These are phyloP conservation scores for Bettongia penicillata DNA, from an alignment of 2,113 vertebrate genomes.

Conservation along the genomic window DNA sequence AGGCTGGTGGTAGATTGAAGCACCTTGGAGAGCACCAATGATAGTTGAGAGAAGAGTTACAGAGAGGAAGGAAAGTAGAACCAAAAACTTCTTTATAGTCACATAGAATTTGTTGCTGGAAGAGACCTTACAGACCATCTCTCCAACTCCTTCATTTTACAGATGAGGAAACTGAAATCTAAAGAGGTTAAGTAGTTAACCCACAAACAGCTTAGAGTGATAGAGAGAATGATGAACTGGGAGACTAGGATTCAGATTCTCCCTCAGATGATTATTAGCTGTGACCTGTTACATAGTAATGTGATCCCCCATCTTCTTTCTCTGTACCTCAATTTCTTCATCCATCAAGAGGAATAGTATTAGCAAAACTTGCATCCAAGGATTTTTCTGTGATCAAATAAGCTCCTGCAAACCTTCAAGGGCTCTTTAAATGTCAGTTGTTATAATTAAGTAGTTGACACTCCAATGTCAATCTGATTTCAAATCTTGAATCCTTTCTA, in stretches of 20 bases:
- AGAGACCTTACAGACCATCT: not conserved
- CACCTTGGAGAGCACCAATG: not conserved
- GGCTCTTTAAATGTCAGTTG: not conserved
- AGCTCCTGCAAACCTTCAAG: not conserved
- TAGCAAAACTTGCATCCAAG: not conserved
- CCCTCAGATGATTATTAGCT: not conserved
- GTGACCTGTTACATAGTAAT: not conserved
- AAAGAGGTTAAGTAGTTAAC: not conserved
- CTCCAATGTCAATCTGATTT: not conserved
- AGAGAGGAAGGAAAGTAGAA: not conserved
- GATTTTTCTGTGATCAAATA: not conserved
- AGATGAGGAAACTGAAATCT: not conserved
- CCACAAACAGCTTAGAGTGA: not conserved
- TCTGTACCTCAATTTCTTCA: not conserved
- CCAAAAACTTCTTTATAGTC: not conserved
- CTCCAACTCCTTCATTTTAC: not conserved
- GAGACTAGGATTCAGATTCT: not conserved
- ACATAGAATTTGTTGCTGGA: not conserved
- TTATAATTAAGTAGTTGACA: not conserved
- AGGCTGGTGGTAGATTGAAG: not conserved
- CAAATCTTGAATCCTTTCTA: not conserved
- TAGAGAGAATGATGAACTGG: not conserved
- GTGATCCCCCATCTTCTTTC: not conserved
- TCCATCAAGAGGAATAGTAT: not conserved
- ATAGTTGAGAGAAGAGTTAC: not conserved